Base-by-base conservation (phyloP, 2,113 vertebrate genomes). In the Hippocampus zosterae region DNA sequence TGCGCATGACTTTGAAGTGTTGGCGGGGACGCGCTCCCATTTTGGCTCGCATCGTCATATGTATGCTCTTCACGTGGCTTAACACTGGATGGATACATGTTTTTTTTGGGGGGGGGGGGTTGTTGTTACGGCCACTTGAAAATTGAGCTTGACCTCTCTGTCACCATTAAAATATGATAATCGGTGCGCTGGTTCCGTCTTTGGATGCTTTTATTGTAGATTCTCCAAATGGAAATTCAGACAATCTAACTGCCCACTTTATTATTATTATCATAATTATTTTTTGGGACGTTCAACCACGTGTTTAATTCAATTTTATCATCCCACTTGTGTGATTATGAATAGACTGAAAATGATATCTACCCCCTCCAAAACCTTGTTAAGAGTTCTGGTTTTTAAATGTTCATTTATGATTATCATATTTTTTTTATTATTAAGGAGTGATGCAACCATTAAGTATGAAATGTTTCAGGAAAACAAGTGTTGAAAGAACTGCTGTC, bases 191-290 rank as follows among this genome's bases (percentile, higher is more conserved):
- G 72, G 8, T 70, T 29, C 70, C 8, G 33, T 82, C 74, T 83
- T 60, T n/a, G 46, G 71, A 64, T 23, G 63, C 16, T 69, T 67
- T 76, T 71, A 61, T 52, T 57, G 37, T 52, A 52, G 52, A 25
- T 62, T 85, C 70, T 64, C 5, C 57, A 33, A 78, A 76, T 53
- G 16, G 52, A 53, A 27, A 5, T 73, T n/a, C 5, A 19, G 85
- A 81, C 77, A 81, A 79, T 83, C 81, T 78, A 52, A 81, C 72
- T 18, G n/a, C 27, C n/a, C 59, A 27, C 46, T 15, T n/a, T 37
- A 37, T 37, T 37, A 37, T 37, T 37, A 37, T 37, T 37, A 37
- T 37, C 5, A 33, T 63, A 23, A 11, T 29, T 16, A 33, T 33
- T 16, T 21, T 62, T 6, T 42, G 19, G 19, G 52, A 65, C 48